Percentiles rank a stretch among this genome's conserved stretches.
Conservation (phyloP, 1,140 invertebrate species). For the Euborellia annulipes region DNA sequence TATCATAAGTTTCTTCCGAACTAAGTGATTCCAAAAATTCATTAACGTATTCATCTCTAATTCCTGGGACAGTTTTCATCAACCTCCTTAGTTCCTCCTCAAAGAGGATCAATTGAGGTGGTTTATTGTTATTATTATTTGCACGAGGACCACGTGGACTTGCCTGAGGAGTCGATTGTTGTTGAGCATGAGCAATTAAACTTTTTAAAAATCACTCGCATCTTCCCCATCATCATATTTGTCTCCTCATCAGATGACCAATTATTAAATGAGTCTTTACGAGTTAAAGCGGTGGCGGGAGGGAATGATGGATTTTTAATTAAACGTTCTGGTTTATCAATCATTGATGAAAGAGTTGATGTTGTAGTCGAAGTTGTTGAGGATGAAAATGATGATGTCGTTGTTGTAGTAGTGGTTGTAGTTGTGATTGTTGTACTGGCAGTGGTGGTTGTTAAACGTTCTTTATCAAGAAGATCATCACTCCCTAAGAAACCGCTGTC, state of each 20-base stretch:
- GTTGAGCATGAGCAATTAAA: slow-evolving; percentile 50
- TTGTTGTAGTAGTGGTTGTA: too few relatives aligned
- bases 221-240: slow-evolving; percentile 87
- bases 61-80: slow-evolving; percentile 84
- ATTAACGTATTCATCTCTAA: slow-evolving; percentile 73
- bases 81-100: slow-evolving; percentile 74
- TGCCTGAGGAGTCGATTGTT: slow-evolving; percentile 24
- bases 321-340: not conserved
- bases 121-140: slow-evolving; percentile 35
- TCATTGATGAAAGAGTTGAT: too few relatives aligned
- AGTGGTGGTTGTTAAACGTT: slow-evolving; percentile 5
- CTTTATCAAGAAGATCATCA: slow-evolving; percentile 66
- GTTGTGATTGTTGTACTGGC: too few relatives aligned
- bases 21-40: slow-evolving; percentile 84
- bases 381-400: too few relatives aligned
- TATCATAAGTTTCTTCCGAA: slow-evolving; percentile 81
- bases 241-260: slow-evolving; percentile 88
- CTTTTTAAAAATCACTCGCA: slow-evolving; percentile 83
- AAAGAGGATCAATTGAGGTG: slow-evolving; percentile 70
- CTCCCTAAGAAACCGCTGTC: slow-evolving; percentile 78
- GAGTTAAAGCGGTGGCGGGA: slow-evolving; percentile 35
- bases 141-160: slow-evolving; percentile 5
- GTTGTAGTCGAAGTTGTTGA: too few relatives aligned
- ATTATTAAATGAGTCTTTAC: slow-evolving; percentile 82
- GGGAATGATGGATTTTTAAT: slow-evolving; percentile 24